Base-by-base conservation (phyloP, 2,113 vertebrate genomes). In the Canis aureus region DNA sequence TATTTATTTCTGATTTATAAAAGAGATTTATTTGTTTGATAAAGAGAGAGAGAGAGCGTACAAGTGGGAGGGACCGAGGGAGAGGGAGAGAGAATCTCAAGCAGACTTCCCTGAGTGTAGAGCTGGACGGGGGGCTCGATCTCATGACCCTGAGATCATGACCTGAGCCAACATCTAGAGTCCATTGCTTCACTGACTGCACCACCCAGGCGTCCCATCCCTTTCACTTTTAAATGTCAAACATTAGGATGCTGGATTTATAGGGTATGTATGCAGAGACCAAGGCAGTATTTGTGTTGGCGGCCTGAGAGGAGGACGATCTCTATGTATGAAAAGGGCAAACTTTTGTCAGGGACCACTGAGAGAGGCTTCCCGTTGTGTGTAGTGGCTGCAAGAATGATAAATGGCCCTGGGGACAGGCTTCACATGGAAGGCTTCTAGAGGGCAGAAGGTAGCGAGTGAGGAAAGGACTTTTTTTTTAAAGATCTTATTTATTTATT, bases 221-320 rank as follows among this genome's bases (percentile, higher is more conserved):
- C 5, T 87, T 90, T 92, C 49, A n/a, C 17, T 94, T 95, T 89
- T 91, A 23, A 78, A 25, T 16, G 20, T 67, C 22, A 83, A 80
- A 32, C 7, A 1, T 81, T n/a, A 71, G 35, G 35, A 27, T 35
- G 10, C 88, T 84, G 27, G 17, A 43, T 87, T 51, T 23, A 59
- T 57, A 0, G 38, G 12, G 23, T 13, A 22, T 76, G 53, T 38
- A 27, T 49, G 11, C n/a, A 23, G 81, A 66, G 38, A 66, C 49
- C 15, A 76, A 38, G 62, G 12, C 94, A 38, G 22, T 78, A 62
- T n/a, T 84, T 96, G 85, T 27, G 27, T 64, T 78, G 9, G 62
- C 91, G 64, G 0, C 15, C 51, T 87, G 66, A 97, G 92, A 98
- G 62, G n/a, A 74, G 25, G 27, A 2, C 78, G 43, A 0, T 11